Conservation (phyloP, 2,113 vertebrate species). For the Arothron firmamentum region DNA sequence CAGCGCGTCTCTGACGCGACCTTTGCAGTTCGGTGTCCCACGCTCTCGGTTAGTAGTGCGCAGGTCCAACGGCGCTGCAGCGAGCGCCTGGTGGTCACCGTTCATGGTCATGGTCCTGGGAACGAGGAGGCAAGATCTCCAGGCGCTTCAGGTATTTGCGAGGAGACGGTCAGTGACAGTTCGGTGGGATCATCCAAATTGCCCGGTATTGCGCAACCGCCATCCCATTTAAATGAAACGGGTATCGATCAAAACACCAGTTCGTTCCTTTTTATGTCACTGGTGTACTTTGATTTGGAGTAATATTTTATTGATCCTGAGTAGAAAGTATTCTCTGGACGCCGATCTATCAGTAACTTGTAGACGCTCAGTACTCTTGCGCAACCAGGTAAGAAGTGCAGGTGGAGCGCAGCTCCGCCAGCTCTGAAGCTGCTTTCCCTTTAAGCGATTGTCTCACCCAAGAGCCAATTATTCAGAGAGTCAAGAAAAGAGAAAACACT, state of each 20-base stretch:
- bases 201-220: constrained; percentile 19
- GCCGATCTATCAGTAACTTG: neutral
- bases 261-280: constrained; percentile 15
- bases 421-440: constrained; percentile 50
- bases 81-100: constrained; percentile 51
- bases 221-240: constrained; percentile 20
- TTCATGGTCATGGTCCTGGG: constrained; percentile 73
- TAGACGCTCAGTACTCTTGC: constrained; percentile 14
- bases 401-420: constrained; percentile 31
- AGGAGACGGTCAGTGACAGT: constrained; percentile 11
- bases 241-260: constrained; percentile 22
- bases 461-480: constrained; percentile 9
- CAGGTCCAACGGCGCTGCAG: constrained; percentile 72
- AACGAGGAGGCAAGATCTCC: constrained; percentile 37
- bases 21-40: constrained; percentile 22
- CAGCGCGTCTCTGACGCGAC: constrained; percentile 22
- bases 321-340: neutral
- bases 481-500: constrained; percentile 24
- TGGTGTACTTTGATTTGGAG: constrained; percentile 2
- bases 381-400: constrained; percentile 42
- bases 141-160: constrained; percentile 17
- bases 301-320: neutral
- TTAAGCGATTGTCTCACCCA: constrained; percentile 50
- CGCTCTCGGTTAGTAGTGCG: constrained; percentile 57
- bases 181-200: constrained; percentile 15